Conservation (phyloP, 1,140 invertebrate genomes). For the Proctacanthus coquilletti region DNA sequence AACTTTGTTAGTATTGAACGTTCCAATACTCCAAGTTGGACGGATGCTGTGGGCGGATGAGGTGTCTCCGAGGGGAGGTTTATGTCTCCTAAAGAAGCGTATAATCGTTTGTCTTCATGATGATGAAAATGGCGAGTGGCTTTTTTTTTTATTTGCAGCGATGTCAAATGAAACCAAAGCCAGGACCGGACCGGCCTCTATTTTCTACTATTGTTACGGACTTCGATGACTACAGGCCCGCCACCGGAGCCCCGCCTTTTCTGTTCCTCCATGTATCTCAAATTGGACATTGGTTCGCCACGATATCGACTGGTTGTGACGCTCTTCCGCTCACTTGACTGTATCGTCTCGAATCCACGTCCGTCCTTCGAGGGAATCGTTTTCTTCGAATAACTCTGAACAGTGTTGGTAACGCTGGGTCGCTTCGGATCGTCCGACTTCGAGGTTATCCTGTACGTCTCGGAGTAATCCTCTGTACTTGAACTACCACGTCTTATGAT, state of each 20-base stretch:
- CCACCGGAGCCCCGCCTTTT: conserved; percentile 3
- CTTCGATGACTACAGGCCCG: conserved; percentile 12
- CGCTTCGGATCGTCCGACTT: conserved; percentile 41
- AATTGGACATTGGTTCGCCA: conserved; percentile 18
- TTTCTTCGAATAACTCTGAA: conserved; percentile 48
- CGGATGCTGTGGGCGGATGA: too few relatives aligned
- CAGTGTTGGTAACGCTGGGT: conserved; percentile 48
- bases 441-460: conserved; percentile 29
- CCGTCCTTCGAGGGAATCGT: conserved; percentile 44
- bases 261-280: conserved; percentile 8
- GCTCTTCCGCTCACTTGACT: conserved; percentile 49
- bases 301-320: conserved; percentile 45
- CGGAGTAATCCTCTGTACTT: conserved; percentile 50
- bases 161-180: conserved; percentile 30
- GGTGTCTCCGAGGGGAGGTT: too few relatives aligned
- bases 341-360: conserved; percentile 39
- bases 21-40: too few relatives aligned
- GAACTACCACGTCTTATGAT: conserved; percentile 39
- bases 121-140: too few relatives aligned
- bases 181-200: conserved; percentile 3
- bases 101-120: too few relatives aligned
- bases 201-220: conserved; percentile 9
- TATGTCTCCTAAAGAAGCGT: too few relatives aligned
- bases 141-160: conserved; percentile 28
- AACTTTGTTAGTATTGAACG: too few relatives aligned